phyloP scores from a whole-genome alignment of 2,113 vertebrate genomes.

The Hemicordylus capensis region DNA sequence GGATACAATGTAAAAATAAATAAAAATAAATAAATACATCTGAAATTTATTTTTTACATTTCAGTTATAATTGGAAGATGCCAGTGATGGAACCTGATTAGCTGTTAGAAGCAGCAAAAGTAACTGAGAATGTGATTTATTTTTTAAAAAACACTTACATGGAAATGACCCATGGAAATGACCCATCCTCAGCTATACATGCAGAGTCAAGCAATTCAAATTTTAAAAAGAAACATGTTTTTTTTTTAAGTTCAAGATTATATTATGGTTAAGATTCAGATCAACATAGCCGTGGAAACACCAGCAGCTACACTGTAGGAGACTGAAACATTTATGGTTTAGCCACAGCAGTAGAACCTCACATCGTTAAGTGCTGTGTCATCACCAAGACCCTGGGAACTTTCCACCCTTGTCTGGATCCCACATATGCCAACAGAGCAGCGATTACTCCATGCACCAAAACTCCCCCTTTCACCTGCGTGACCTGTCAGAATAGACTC shows the following conservation, averaged over 20 bases:
- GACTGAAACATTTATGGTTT: background rate
- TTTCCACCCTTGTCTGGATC: constrained; percentile 64
- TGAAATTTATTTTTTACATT: too few relatives aligned
- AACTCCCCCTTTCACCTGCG: constrained; percentile 49
- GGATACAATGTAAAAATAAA: too few relatives aligned
- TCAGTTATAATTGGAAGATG: too few relatives aligned
- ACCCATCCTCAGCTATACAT: too few relatives aligned
- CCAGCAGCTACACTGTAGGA: background rate
- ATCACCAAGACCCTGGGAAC: constrained; percentile 5
- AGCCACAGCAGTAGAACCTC: constrained; percentile 63
- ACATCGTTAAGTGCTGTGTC: constrained; percentile 57
- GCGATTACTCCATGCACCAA: constrained; percentile 48
- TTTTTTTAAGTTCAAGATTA: background rate
- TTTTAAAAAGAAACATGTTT: too few relatives aligned
- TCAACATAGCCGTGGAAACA: background rate
- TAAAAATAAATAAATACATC: too few relatives aligned
- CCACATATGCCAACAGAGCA: constrained; percentile 50
- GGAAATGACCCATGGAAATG: too few relatives aligned
- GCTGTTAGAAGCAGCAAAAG: too few relatives aligned
- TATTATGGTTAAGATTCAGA: background rate
- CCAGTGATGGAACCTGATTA: too few relatives aligned
- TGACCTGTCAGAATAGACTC: constrained; percentile 52
- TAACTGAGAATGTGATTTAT: too few relatives aligned
- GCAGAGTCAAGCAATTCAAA: too few relatives aligned
- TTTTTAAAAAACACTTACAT: too few relatives aligned